phyloP scores from a whole-genome alignment of 2,797 vertebrate genomes.

The Alfaro cultratus region DNA sequence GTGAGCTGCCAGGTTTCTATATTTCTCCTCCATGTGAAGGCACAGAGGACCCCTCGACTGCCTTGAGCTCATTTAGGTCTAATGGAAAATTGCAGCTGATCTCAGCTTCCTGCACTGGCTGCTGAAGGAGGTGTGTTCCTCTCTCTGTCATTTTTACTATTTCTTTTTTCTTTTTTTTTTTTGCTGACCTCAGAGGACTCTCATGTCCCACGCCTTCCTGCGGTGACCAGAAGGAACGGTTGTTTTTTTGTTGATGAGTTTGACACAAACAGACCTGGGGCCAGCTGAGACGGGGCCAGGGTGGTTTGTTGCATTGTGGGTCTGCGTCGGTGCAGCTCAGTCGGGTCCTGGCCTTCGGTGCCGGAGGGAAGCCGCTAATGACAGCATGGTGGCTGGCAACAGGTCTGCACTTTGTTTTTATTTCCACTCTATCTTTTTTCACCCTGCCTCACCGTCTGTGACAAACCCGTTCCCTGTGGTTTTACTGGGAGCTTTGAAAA shows the following conservation, averaged over 20 bases:
- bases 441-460: constrained; percentile 58
- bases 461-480: constrained; percentile 74
- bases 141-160: constrained; percentile 23
- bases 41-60: constrained; percentile 48
- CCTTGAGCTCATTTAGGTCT: constrained; percentile 37
- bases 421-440: constrained; percentile 46
- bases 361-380: constrained; percentile 68
- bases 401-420: constrained; percentile 44
- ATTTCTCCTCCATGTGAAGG: constrained; percentile 50
- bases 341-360: constrained; percentile 51
- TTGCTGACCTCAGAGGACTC: constrained; percentile 34
- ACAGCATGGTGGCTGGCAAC: constrained; percentile 67
- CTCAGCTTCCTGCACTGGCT: constrained; percentile 17
- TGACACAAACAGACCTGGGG: constrained; percentile 42
- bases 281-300: constrained; percentile 36
- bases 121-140: constrained; percentile 37
- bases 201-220: constrained; percentile 69
- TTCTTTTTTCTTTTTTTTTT: constrained; percentile 4
- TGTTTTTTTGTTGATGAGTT: constrained; percentile 50
- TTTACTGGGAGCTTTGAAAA: constrained; percentile 73
- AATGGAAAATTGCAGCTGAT: constrained; percentile 48
- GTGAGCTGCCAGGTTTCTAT: constrained; percentile 48
- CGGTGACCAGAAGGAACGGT: constrained; percentile 57
- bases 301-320: constrained; percentile 17
- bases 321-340: constrained; percentile 46